These are phyloP conservation scores for Laupala kohalensis DNA, from an alignment of 1,140 invertebrate genomes.

Conservation along the genomic window DNA sequence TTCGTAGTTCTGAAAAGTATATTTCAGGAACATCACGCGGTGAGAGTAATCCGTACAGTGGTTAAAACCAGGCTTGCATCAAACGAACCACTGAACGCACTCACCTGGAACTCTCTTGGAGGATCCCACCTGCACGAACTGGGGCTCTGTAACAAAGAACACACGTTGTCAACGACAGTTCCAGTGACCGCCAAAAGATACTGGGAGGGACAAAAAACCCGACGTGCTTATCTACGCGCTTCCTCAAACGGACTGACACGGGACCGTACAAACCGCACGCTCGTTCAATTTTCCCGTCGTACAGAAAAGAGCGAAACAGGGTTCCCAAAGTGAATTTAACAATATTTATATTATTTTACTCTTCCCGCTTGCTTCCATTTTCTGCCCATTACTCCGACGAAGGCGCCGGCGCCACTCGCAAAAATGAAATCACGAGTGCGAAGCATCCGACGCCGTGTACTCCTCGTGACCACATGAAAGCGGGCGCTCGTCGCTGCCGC, in stretches of 20 bases:
- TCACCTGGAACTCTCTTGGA: neutral
- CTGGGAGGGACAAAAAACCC: too few relatives aligned
- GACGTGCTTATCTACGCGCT: too few relatives aligned
- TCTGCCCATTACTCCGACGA: neutral
- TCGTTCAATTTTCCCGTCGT: neutral
- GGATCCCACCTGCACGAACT: neutral
- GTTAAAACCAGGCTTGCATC: too few relatives aligned
- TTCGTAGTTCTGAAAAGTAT: too few relatives aligned
- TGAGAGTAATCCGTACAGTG: too few relatives aligned
- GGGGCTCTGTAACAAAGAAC: neutral
- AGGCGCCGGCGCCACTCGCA: neutral
- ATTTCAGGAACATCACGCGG: too few relatives aligned
- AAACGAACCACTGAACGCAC: too few relatives aligned
- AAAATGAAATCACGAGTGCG: neutral
- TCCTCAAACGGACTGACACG: too few relatives aligned
- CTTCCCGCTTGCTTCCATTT: neutral
- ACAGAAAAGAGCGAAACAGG: neutral
- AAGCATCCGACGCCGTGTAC: neutral
- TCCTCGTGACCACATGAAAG: neutral
- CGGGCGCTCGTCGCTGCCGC: too few relatives aligned
- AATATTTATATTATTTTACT: neutral
- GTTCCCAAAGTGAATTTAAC: neutral
- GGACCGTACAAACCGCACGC: neutral
- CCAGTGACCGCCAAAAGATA: too few relatives aligned
- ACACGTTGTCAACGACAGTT: neutral